Percentiles rank a stretch among this genome's conserved stretches.
These are phyloP conservation scores for Cenopis cana DNA, from an alignment of 2,888 invertebrate species.

Conservation along the genomic window DNA sequence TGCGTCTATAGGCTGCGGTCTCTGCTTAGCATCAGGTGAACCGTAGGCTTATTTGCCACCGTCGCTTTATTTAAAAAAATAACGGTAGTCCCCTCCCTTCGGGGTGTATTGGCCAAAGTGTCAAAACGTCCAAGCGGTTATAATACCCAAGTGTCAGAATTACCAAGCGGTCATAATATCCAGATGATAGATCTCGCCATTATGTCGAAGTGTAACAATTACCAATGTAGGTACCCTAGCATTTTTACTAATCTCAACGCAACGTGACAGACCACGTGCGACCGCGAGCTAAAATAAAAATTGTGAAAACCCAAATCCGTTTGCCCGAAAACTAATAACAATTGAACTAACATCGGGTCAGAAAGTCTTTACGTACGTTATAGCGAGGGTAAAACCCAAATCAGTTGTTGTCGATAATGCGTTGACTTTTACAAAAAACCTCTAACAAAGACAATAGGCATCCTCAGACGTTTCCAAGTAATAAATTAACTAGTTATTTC, in stretches of 20 bases:
- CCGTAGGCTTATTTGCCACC: too few species aligned
- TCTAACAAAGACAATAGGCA: conserved; percentile 1
- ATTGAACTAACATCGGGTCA: not conserved
- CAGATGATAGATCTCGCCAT: too few species aligned
- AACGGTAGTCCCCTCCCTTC: too few species aligned
- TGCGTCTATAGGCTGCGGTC: too few species aligned
- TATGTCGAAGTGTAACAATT: too few species aligned
- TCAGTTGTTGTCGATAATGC: not conserved
- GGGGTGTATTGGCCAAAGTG: too few species aligned
- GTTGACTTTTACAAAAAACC: conserved; percentile 1
- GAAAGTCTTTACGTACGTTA: not conserved
- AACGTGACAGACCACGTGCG: not conserved
- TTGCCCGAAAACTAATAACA: conserved; percentile 5
- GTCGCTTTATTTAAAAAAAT: too few species aligned
- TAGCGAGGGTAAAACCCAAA: conserved; percentile 8
- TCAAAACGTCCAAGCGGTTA: too few species aligned
- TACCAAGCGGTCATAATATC: too few species aligned
- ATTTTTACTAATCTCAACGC: not conserved
- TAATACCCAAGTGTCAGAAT: too few species aligned
- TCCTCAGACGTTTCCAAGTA: not conserved
- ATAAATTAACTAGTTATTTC: not conserved
- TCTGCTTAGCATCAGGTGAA: too few species aligned
- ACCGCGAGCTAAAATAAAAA: too few species aligned
- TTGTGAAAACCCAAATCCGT: conserved; percentile 19
- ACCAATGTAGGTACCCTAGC: not conserved